phyloP scores from a whole-genome alignment of 2,888 invertebrate genomes.

The Priocnemis perturbator region DNA sequence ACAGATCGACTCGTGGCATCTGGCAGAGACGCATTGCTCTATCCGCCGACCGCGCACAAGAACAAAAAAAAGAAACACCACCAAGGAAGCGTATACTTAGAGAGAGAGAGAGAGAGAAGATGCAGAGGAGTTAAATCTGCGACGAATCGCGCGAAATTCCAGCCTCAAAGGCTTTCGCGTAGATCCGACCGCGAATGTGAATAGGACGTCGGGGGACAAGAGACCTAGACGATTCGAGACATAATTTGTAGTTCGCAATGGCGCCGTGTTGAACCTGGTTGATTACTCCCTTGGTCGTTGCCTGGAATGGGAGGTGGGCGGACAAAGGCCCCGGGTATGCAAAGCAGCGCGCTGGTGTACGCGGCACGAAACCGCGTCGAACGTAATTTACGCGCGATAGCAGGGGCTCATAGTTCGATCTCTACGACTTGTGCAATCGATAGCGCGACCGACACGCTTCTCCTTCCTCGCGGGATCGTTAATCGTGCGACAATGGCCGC shows the following conservation, averaged over 20 bases:
- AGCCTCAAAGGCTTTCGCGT: constrained; percentile 16
- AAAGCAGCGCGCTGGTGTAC: constrained; percentile 17
- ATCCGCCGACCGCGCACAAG: constrained; percentile 15
- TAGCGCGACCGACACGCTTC: too few species aligned
- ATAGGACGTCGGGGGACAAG: constrained; percentile 2
- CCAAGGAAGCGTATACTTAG: not conserved
- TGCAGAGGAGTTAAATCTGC: constrained; percentile 4
- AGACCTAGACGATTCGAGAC: constrained; percentile 29
- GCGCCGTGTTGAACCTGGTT: constrained; percentile 16
- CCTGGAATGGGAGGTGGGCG: constrained; percentile 28
- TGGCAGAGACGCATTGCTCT: constrained; percentile 55
- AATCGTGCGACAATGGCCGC: too few species aligned
- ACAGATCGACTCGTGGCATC: constrained; percentile 49
- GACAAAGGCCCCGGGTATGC: constrained; percentile 25
- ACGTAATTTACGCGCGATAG: constrained; percentile 4
- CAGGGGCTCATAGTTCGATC: not conserved
- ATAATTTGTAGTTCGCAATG: constrained; percentile 27
- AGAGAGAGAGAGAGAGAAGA: not conserved
- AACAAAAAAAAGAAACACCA: not conserved
- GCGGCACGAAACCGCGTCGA: constrained; percentile 16
- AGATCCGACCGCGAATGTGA: constrained; percentile 1
- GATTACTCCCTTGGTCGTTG: constrained; percentile 10
- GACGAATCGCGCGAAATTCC: constrained; percentile 37
- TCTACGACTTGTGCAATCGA: too few species aligned
- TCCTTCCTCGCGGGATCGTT: too few species aligned